Evolutionary conservation across 2,113 vertebrate genomes (phyloP).

Genomic region (Agapornis roseicollis): DNA sequence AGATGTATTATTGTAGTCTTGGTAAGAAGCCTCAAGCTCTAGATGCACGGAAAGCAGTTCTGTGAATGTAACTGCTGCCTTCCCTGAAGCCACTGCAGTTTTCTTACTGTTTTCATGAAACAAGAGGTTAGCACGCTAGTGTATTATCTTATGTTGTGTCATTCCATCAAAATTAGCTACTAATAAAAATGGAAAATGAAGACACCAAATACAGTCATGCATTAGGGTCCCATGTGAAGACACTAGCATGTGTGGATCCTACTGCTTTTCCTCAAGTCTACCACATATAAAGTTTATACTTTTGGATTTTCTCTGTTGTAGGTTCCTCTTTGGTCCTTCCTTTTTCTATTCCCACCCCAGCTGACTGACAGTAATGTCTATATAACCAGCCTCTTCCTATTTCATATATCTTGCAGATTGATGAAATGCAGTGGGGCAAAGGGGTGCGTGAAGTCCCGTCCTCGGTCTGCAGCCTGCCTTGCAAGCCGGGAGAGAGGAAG

Average conservation of each 20-base stretch:
- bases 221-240: background rate
- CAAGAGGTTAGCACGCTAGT: background rate
- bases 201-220: background rate
- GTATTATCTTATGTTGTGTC: background rate
- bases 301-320: background rate
- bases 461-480: constrained; percentile 90
- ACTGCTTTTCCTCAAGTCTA: background rate
- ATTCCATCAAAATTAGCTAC: background rate
- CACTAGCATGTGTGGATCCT: background rate
- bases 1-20: background rate
- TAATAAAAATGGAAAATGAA: background rate
- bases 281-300: accelerated
- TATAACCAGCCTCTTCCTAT: background rate
- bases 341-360: background rate
- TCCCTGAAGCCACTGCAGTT: background rate
- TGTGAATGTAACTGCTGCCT: background rate
- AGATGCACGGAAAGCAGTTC: background rate
- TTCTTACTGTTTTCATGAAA: background rate
- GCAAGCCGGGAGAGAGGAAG: constrained; percentile 87
- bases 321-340: background rate
- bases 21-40: background rate
- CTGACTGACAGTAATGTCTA: background rate
- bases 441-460: constrained; percentile 79
- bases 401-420: constrained; percentile 72
- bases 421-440: constrained; percentile 92